These are phyloP conservation scores for Rhagoletis pomonella DNA, from an alignment of 1,140 invertebrate species.

Conservation along the genomic window DNA sequence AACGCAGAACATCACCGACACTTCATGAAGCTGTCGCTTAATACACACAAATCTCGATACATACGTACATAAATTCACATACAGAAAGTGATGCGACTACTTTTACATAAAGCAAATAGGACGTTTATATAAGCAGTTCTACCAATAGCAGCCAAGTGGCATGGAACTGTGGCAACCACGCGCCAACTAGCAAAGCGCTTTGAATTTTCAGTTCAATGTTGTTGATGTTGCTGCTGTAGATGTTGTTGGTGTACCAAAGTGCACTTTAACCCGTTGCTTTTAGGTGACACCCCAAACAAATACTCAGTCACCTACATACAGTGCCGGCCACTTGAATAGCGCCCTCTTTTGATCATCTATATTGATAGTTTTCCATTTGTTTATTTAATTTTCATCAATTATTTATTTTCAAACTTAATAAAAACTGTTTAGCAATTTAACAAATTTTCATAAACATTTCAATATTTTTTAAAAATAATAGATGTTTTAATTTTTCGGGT, in stretches of 20 bases:
- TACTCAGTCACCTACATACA: neutral
- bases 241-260: neutral
- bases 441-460: too few relatives aligned
- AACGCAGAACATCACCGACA: neutral
- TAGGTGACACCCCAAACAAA: neutral
- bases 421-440: too few relatives aligned
- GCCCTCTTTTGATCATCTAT: too few relatives aligned
- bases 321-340: neutral
- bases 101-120: too few relatives aligned
- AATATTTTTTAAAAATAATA: too few relatives aligned
- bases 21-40: neutral
- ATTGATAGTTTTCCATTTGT: too few relatives aligned
- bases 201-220: slow-evolving; percentile 21
- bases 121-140: too few relatives aligned
- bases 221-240: neutral
- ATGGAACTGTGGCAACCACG: neutral
- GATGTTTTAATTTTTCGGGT: too few relatives aligned
- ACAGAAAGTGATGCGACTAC: neutral
- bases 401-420: too few relatives aligned
- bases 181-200: neutral
- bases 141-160: neutral
- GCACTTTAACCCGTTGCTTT: slow-evolving; percentile 1
- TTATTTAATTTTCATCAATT: too few relatives aligned
- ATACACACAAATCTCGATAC: neutral
- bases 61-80: neutral